Base-by-base conservation (phyloP, 1,140 invertebrate genomes). In the Anastatus disparis region DNA sequence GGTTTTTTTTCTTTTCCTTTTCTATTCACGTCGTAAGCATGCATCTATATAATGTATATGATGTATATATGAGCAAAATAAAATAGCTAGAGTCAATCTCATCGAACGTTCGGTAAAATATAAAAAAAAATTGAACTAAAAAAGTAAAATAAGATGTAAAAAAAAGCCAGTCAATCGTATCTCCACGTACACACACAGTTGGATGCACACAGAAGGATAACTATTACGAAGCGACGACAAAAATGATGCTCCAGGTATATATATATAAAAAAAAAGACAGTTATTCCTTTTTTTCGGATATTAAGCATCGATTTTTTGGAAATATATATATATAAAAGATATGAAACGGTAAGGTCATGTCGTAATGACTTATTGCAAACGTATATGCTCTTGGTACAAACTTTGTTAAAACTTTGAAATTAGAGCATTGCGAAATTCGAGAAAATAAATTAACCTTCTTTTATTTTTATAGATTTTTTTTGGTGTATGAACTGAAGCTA, bases 11-110 rank as follows among this genome's bases (percentile, higher is more conserved):
- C n/a, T n/a, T n/a, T 62, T 44, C 4, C 0, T 44, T 48, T 29
- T 9, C 31, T 38, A 38, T 35, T 50, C 3, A 52, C 20, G 24
- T 58, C 9, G 4, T 10, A n/a, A 3, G 29, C 74, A 75, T 75
- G 71, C 72, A 75, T n/a, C 22, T 44, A 55, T 62, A 50, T 29
- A 31, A 29, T 40, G 42, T n/a, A n/a, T n/a, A n/a, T n/a, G n/a
- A n/a, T n/a, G n/a, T n/a, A n/a, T 56, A 67, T 15, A 50, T 29
- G 55, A 31, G 35, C 22, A 59, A 68, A 68, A 35, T 59, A 40
- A 68, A 35, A 50, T 38, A 59, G 3, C 55, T 44, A 48, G 42
- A 55, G 42, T 38, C n/a, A 68, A 24, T 50, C 53, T 68, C 12
- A 12, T 48, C 20, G 20, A 68, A 42, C 15, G 29, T 48, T 35